Conservation (phyloP, 2,113 vertebrate species). For the Thamnaconus septentrionalis region DNA sequence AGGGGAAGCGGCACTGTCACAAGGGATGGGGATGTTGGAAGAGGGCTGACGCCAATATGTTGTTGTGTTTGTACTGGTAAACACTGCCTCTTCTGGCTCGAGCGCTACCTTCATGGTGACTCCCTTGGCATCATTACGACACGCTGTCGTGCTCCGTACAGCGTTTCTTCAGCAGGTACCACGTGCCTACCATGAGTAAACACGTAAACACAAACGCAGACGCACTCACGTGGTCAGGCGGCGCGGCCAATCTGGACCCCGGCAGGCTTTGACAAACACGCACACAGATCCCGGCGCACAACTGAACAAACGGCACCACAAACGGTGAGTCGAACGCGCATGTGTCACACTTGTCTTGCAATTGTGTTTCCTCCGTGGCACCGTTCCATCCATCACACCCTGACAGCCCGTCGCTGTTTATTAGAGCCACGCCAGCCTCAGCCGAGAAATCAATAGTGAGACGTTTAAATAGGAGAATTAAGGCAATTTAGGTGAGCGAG, state of each 20-base stretch:
- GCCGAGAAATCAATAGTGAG: conserved; percentile 70
- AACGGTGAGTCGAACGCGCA: conserved; percentile 20
- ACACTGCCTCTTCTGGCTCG: conserved; percentile 55
- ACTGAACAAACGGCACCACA: conserved; percentile 11
- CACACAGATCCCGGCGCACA: conserved; percentile 8
- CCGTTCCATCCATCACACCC: conserved; percentile 70
- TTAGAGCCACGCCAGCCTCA: conserved; percentile 67
- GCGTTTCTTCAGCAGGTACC: conserved; percentile 29
- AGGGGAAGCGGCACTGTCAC: conserved; percentile 27
- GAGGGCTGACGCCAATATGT: conserved; percentile 36
- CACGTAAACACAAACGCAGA: conserved; percentile 6
- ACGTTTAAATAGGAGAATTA: conserved; percentile 73
- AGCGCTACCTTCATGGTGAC: conserved; percentile 47
- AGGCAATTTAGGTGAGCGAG: conserved; percentile 35
- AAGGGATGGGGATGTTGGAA: conserved; percentile 35
- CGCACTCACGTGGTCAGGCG: conserved; percentile 2
- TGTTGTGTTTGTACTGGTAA: conserved; percentile 51
- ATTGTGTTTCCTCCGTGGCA: conserved; percentile 61
- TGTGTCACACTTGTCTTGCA: conserved; percentile 52
- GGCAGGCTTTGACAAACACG: conserved; percentile 20
- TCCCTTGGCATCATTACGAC: conserved; percentile 65
- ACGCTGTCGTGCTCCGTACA: conserved; percentile 54
- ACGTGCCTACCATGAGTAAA: conserved; percentile 34
- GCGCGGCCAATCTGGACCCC: conserved; percentile 18
- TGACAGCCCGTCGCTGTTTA: conserved; percentile 72